Percentiles rank a stretch among this genome's conserved stretches.
phyloP scores from a whole-genome alignment of 92 coral and sea anemone species.

The Epizoanthus illoricatus region DNA sequence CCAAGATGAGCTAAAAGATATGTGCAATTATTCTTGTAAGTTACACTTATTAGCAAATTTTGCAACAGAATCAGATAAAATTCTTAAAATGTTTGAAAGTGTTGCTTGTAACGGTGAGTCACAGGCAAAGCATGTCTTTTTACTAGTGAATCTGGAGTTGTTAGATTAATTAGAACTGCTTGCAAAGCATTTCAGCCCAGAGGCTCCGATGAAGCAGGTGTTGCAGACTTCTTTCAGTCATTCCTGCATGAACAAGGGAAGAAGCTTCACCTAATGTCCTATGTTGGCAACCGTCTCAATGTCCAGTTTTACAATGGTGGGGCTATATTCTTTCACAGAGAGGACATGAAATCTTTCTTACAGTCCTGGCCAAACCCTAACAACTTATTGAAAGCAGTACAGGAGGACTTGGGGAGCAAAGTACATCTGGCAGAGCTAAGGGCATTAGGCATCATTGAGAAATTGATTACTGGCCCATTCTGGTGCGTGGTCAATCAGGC shows the following conservation, averaged over 20 bases:
- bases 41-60: constrained; percentile 26
- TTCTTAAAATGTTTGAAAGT: neutral
- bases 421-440: too few species aligned
- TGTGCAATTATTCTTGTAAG: constrained; percentile 11
- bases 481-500: too few species aligned
- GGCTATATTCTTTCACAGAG: too few species aligned
- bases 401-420: too few species aligned
- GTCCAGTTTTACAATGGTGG: neutral
- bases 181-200: constrained; percentile 27
- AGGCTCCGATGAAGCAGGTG: constrained; percentile 12
- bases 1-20: constrained; percentile 29
- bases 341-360: too few species aligned
- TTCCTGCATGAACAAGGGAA: constrained; percentile 17
- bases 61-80: constrained; percentile 27
- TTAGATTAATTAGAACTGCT: constrained; percentile 6
- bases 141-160: constrained; percentile 14
- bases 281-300: constrained; percentile 10
- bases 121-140: constrained; percentile 1
- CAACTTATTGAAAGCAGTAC: too few species aligned
- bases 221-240: constrained; percentile 25
- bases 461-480: too few species aligned
- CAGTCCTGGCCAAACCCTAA: too few species aligned
- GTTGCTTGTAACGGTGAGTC: constrained; percentile 19
- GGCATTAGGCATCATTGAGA: too few species aligned
- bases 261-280: constrained; percentile 3